Conservation (phyloP, 2,797 vertebrate species). For the Brotula barbata region DNA sequence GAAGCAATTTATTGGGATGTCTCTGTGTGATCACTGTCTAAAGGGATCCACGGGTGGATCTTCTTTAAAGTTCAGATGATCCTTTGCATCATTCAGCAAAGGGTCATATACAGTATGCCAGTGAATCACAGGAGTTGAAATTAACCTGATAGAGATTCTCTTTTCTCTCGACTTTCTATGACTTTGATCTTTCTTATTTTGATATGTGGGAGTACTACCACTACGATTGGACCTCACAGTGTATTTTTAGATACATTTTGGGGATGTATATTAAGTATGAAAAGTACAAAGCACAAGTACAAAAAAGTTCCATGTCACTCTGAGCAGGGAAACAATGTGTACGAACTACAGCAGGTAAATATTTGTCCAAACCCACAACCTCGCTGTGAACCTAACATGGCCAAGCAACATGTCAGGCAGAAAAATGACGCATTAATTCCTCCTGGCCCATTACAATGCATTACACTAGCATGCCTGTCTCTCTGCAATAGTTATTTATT, state of each 20-base stretch:
- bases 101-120: not conserved
- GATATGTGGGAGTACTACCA: no score
- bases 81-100: not conserved
- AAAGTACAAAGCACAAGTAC: no score
- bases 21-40: slow-evolving; percentile 22
- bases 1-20: slow-evolving; percentile 16
- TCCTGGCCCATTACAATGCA: slow-evolving; percentile 67
- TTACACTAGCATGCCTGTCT: slow-evolving; percentile 57
- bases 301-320: slow-evolving; percentile 16
- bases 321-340: not conserved
- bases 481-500: slow-evolving; percentile 73
- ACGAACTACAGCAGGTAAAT: slow-evolving; percentile 13
- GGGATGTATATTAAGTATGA: no score
- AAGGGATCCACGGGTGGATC: slow-evolving; percentile 13
- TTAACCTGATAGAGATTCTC: not conserved
- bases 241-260: slow-evolving; percentile 4
- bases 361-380: slow-evolving; percentile 34
- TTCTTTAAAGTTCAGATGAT: slow-evolving; percentile 5
- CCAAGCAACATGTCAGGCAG: slow-evolving; percentile 55
- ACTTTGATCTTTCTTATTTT: no score
- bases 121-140: not conserved
- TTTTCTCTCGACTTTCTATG: not conserved
- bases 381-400: slow-evolving; percentile 45
- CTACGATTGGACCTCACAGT: not conserved
- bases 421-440: slow-evolving; percentile 68